Conservation (phyloP, 2,797 vertebrate species). For the Typhlichthys subterraneus region DNA sequence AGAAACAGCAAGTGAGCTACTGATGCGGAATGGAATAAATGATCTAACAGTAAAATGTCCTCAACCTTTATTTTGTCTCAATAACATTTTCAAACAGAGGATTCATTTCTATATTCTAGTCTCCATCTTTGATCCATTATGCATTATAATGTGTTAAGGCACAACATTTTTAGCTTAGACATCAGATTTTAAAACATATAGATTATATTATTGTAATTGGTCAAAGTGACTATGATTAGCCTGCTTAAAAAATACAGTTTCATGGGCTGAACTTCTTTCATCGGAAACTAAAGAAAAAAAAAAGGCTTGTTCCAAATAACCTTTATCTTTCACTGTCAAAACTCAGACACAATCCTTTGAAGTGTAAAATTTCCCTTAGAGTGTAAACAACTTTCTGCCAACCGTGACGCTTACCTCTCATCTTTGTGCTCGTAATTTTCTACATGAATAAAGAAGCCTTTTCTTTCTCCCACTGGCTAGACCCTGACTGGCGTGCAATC, state of each 20-base stretch:
- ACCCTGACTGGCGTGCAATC: slow-evolving; percentile 64
- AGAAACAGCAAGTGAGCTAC: slow-evolving; percentile 5
- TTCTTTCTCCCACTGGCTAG: slow-evolving; percentile 62
- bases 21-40: slow-evolving; percentile 16
- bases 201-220: slow-evolving; percentile 52
- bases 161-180: too few relatives aligned
- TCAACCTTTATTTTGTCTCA: slow-evolving; percentile 4
- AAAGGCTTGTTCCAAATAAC: slow-evolving; percentile 62
- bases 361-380: slow-evolving; percentile 74
- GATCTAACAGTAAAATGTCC: not conserved
- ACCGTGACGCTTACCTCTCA: slow-evolving; percentile 69
- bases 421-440: slow-evolving; percentile 75
- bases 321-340: slow-evolving; percentile 78
- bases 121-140: slow-evolving; percentile 36
- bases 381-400: slow-evolving; percentile 73
- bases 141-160: slow-evolving; percentile 17
- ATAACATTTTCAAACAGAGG: slow-evolving; percentile 14
- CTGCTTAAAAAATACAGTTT: slow-evolving; percentile 28
- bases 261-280: slow-evolving; percentile 31
- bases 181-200: not conserved
- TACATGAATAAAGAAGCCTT: slow-evolving; percentile 72
- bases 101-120: slow-evolving; percentile 19
- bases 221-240: slow-evolving; percentile 44
- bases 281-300: slow-evolving; percentile 39
- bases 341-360: slow-evolving; percentile 66